Conservation (phyloP, 2,113 vertebrate species). For the Erpornis zantholeuca region DNA sequence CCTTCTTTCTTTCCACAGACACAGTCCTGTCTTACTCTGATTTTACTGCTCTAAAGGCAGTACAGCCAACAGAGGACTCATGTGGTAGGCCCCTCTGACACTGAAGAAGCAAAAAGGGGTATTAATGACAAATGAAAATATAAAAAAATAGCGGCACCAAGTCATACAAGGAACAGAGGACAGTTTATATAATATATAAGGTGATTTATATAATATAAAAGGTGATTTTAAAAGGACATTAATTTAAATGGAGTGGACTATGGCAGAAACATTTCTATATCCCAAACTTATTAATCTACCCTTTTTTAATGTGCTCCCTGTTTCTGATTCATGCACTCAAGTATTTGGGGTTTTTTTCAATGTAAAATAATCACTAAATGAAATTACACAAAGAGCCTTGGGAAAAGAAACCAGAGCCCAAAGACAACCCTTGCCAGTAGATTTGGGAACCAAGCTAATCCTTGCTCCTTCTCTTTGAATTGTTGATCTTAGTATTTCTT, state of each 20-base stretch:
- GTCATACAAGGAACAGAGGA: background rate
- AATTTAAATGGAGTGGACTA: background rate
- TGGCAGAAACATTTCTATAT: background rate
- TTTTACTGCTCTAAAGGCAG: background rate
- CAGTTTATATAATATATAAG: background rate
- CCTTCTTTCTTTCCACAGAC: background rate
- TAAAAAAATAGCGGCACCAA: background rate
- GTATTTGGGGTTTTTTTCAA: background rate
- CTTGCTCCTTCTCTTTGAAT: background rate
- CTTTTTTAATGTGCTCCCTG: background rate
- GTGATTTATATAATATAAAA: background rate
- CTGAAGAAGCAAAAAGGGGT: background rate
- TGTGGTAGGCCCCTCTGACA: background rate
- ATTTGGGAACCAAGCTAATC: background rate
- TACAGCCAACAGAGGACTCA: background rate
- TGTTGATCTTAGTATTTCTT: accelerated
- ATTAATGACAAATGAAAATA: background rate
- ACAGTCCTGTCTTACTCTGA: background rate
- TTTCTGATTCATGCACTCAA: background rate
- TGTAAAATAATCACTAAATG: background rate
- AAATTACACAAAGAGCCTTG: background rate
- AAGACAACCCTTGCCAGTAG: background rate
- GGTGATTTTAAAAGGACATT: background rate
- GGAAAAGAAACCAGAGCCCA: background rate
- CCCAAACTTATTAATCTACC: background rate